Base-by-base conservation (phyloP, 2,888 invertebrate species). In the Drosophila nigritarsus region DNA sequence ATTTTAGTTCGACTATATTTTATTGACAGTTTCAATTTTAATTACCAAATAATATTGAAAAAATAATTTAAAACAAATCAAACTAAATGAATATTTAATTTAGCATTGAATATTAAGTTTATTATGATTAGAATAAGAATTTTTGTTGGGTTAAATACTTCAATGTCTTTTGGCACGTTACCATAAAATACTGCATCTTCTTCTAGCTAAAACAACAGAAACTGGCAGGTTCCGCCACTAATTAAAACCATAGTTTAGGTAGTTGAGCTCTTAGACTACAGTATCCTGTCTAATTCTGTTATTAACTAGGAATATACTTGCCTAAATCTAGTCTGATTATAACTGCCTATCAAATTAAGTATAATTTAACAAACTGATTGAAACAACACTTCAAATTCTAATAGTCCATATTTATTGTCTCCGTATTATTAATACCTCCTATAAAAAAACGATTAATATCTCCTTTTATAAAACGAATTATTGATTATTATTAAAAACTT, bases 111-210 rank as follows among this genome's bases (percentile, higher is more conserved):
- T 40, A n/a, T 40, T 40, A 40, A 40, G n/a, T 11, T 42, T 11
- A 11, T 6, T n/a, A 11, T 40, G 2, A 36, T 36, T 18, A 7
- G 7, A 36, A 36, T 15, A 38, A 3, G n/a, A 40, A 40, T 9
- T 9, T n/a, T 4, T n/a, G 1, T 38, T 3, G 3, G 0, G 8
- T 8, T n/a, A 8, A 40, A 2, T 0, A 40, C 2, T 40, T 9
- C 0, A 11, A 40, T 40, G 1, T 38, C 3, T 3, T 18, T 18
- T 38, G n/a, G 4, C 1, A n/a, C 4, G 9, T 9, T 9, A n/a
- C 2, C 9, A n/a, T 4, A n/a, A n/a, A 0, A n/a, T 40, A n/a
- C 11, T 13, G 3, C 13, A 20, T 6, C 7, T 20, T 20, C 13
- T 45, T 20, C 13, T 13, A 7, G 13, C 13, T 3, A 20, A 45